These are phyloP conservation scores for Acleris sparsana DNA, from an alignment of 2,888 invertebrate species.

Conservation along the genomic window DNA sequence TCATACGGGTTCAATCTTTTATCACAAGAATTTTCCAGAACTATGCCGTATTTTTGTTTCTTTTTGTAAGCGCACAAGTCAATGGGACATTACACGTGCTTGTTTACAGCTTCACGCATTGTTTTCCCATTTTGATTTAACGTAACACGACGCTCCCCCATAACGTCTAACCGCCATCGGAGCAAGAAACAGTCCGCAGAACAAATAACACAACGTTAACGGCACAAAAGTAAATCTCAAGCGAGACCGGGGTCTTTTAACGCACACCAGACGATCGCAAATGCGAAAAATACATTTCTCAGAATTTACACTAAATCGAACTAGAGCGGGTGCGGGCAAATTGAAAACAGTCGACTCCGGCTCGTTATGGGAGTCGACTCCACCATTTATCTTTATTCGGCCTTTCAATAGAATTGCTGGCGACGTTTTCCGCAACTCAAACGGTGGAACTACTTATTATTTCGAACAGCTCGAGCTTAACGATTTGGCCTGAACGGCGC, in stretches of 20 bases:
- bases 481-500: conserved; percentile 70
- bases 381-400: conserved; percentile 81
- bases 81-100: conserved; percentile 1
- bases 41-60: too few relatives aligned
- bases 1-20: too few relatives aligned
- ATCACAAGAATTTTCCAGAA: too few relatives aligned
- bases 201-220: conserved; percentile 37
- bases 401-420: conserved; percentile 78
- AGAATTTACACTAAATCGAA: conserved; percentile 72
- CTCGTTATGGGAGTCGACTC: conserved; percentile 76
- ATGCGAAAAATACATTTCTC: conserved; percentile 54
- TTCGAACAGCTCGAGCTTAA: conserved; percentile 75
- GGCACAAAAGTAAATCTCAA: conserved; percentile 37
- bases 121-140: conserved; percentile 12
- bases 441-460: conserved; percentile 80
- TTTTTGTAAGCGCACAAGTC: not conserved
- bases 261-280: conserved; percentile 38
- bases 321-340: conserved; percentile 65
- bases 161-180: conserved; percentile 18
- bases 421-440: conserved; percentile 78
- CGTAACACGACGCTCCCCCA: conserved; percentile 24
- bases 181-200: conserved; percentile 16
- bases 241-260: conserved; percentile 37
- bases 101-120: conserved; percentile 19
- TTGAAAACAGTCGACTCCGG: conserved; percentile 79